Evolutionary conservation across 2,888 invertebrate genomes (phyloP).

Genomic region (Oscheius onirici): DNA sequence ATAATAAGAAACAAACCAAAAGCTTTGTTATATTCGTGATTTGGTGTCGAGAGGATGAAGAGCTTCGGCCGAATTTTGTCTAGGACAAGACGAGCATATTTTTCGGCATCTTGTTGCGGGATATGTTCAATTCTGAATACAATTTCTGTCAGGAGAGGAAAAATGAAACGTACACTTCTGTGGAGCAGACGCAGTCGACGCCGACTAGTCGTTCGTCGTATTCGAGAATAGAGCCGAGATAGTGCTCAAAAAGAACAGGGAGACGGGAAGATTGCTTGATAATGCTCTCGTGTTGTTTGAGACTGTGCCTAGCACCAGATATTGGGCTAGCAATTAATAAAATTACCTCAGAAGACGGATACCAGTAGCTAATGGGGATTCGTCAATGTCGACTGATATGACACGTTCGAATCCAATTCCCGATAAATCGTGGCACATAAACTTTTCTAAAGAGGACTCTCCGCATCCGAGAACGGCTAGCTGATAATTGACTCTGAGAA

Average conservation of each 20-base stretch:
- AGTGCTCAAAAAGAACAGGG: slow-evolving; percentile 24
- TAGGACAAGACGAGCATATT: slow-evolving; percentile 70
- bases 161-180: slow-evolving; percentile 48
- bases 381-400: slow-evolving; percentile 45
- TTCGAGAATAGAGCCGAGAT: slow-evolving; percentile 41
- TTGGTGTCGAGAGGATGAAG: slow-evolving; percentile 74
- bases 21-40: slow-evolving; percentile 72
- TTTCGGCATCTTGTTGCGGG: slow-evolving; percentile 61
- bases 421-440: slow-evolving; percentile 16
- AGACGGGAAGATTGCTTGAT: background rate
- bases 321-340: background rate
- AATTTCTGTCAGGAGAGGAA: background rate
- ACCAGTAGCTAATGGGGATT: slow-evolving; percentile 37
- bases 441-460: slow-evolving; percentile 45
- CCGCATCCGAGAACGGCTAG: slow-evolving; percentile 48
- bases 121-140: slow-evolving; percentile 73
- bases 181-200: slow-evolving; percentile 46
- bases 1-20: slow-evolving; percentile 56
- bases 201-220: slow-evolving; percentile 43
- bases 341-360: slow-evolving; percentile 35
- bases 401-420: slow-evolving; percentile 36
- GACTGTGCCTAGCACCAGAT: background rate
- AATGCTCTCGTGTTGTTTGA: background rate
- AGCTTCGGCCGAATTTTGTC: slow-evolving; percentile 69
- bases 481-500: slow-evolving; percentile 12